Percentiles rank a stretch among this genome's conserved stretches.
phyloP scores from a whole-genome alignment of 2,113 vertebrate species.

The Salvator merianae region DNA sequence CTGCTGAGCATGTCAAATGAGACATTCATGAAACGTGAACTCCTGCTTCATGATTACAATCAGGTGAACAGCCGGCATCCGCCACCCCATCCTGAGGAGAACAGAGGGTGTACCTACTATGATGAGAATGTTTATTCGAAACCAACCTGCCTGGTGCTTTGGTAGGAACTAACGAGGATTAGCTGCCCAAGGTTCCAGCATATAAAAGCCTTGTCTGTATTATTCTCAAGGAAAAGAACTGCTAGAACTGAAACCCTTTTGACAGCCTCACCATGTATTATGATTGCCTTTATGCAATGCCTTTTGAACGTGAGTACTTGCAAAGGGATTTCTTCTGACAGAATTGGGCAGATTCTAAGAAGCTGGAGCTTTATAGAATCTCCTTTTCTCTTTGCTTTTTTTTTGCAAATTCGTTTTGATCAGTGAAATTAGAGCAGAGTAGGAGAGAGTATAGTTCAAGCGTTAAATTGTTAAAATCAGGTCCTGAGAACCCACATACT shows the following conservation, averaged over 20 bases:
- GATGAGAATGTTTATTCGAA: constrained; percentile 42
- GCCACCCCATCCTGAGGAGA: constrained; percentile 19
- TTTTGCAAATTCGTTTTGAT: not conserved
- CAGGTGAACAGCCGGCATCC: constrained; percentile 32
- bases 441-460: not conserved
- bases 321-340: not conserved
- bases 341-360: not conserved
- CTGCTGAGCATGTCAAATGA: constrained; percentile 16
- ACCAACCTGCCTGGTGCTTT: constrained; percentile 29
- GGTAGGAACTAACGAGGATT: constrained; percentile 45
- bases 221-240: constrained; percentile 12
- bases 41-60: constrained; percentile 33
- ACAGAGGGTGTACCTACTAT: constrained; percentile 7
- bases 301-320: constrained; percentile 58
- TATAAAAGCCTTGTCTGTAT: constrained; percentile 46
- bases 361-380: not conserved
- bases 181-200: constrained; percentile 54
- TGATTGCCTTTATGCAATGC: constrained; percentile 48
- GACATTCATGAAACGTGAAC: constrained; percentile 47
- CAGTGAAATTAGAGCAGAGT: not conserved
- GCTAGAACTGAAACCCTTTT: constrained; percentile 7
- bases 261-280: constrained; percentile 50
- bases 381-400: not conserved
- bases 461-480: not conserved
- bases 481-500: not conserved